phyloP scores from a whole-genome alignment of 2,888 invertebrate species.

The Muscina levida region DNA sequence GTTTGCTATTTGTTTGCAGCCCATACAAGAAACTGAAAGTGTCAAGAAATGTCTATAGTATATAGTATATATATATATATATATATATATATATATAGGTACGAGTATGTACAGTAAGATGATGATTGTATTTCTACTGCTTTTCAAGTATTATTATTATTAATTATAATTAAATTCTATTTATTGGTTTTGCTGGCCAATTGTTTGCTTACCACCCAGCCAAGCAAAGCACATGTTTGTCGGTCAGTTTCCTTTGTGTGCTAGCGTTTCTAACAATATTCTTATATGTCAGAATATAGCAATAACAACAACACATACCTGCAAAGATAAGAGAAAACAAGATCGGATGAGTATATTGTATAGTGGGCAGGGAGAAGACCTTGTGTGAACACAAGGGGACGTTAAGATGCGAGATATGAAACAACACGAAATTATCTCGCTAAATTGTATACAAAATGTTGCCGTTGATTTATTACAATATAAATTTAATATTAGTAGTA shows the following conservation, averaged over 20 bases:
- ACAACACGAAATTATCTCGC: constrained; percentile 25
- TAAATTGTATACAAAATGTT: constrained; percentile 40
- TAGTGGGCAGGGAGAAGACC: no score
- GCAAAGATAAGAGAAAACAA: constrained; percentile 38
- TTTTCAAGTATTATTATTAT: neutral
- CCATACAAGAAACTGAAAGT: constrained; percentile 20
- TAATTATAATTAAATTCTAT: constrained; percentile 12
- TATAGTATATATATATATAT: neutral
- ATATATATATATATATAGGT: neutral
- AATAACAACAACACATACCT: constrained; percentile 44
- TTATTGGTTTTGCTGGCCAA: constrained; percentile 6
- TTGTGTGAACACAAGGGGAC: no score
- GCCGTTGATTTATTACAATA: constrained; percentile 12
- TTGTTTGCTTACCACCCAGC: constrained; percentile 27
- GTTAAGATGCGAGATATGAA: constrained; percentile 33
- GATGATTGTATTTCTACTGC: neutral
- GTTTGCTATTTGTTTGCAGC: constrained; percentile 18
- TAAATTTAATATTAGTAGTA: constrained; percentile 23
- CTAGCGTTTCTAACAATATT: constrained; percentile 7
- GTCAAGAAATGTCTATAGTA: constrained; percentile 16
- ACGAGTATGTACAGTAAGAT: neutral
- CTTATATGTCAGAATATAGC: neutral
- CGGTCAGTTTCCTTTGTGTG: neutral
- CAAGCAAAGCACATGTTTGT: no score
- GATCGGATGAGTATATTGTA: neutral